These are phyloP conservation scores for Heliconius hewitsoni DNA, from an alignment of 1,140 invertebrate genomes.

Conservation along the genomic window DNA sequence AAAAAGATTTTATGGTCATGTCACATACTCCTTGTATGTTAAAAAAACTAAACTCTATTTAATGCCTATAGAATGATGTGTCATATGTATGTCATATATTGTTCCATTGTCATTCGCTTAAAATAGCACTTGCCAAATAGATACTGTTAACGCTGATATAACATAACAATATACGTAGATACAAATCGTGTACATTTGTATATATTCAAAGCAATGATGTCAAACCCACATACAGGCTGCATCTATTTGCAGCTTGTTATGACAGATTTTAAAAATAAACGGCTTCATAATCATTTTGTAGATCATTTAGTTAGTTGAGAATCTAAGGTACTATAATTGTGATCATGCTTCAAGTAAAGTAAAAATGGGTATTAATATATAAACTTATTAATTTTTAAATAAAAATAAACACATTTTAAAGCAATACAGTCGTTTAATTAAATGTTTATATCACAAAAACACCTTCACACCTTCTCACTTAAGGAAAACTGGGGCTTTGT, in stretches of 20 bases:
- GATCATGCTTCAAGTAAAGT: too few species aligned
- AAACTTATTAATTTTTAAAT: background rate
- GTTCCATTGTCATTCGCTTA: slow-evolving; percentile 37
- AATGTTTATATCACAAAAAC: slow-evolving; percentile 18
- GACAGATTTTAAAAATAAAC: background rate
- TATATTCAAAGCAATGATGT: slow-evolving; percentile 19
- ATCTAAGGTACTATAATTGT: too few species aligned
- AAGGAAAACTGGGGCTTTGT: slow-evolving; percentile 46
- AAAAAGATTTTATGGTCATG: background rate
- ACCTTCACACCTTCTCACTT: slow-evolving; percentile 27
- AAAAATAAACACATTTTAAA: background rate
- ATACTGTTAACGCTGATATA: slow-evolving; percentile 23
- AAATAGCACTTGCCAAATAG: slow-evolving; percentile 36
- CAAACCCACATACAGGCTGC: slow-evolving; percentile 8
- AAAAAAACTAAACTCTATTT: background rate
- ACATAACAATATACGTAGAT: slow-evolving; percentile 11
- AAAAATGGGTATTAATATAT: background rate
- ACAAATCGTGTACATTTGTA: background rate
- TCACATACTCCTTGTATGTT: background rate
- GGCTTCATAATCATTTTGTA: background rate
- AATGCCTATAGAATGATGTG: slow-evolving; percentile 28
- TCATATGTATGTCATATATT: slow-evolving; percentile 36
- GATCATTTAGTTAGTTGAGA: background rate
- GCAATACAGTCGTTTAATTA: slow-evolving; percentile 30
- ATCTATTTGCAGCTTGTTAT: slow-evolving; percentile 15